Evolutionary conservation across 2,113 vertebrate genomes (phyloP), one percentile per base, ranked within the genome.

Genomic region (Turdus rufiventris): DNA sequence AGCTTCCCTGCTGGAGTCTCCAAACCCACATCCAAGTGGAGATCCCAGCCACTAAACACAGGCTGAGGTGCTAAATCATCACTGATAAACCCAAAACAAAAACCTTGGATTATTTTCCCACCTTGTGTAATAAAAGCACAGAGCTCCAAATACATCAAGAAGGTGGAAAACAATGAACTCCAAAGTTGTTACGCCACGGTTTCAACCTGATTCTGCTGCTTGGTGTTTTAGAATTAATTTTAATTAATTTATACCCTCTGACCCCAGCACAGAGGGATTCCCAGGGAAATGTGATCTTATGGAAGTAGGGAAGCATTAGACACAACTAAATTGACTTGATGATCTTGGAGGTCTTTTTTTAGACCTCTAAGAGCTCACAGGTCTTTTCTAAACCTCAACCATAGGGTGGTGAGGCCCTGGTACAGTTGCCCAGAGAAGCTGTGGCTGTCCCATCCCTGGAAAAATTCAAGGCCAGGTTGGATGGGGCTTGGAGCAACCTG

Each of bases 261-360:
- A 53, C 17, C 25, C 42, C 36, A 60, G 17, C 10, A 11, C 0
- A 23, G n/a, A 25, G 38, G 42, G 33, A 80, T 87, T 86, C 38
- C 47, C 9, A 71, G 20, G 2, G 34, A 80, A 48, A 58, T 21
- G 38, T 14, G 19, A 79, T 58, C 5, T 83, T 80, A 75, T 0
- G 2, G 45, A 83, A 25, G 42, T 31, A 63, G n/a, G 10, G 68
- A 72, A 42, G n/a, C 25, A 76, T 76, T 36, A 68, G 45, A 68
- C 0, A 0, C 18, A 72, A 19, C 8, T 14, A 33, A 84, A 67
- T 1, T 25, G 50, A 50, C 5, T 57, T 63, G 29, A 56, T 63
- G 17, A 63, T 57, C 42, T 63, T 33, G 42, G 25, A 72, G 25
- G 25, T 33, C 4, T 18, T n/a, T 88, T 88, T 81, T 43, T 20